A percentile compares a stretch with the other conserved stretches of the same genome.
Evolutionary conservation across 2,797 vertebrate species (phyloP).

Genomic region (Valencia hispanica): DNA sequence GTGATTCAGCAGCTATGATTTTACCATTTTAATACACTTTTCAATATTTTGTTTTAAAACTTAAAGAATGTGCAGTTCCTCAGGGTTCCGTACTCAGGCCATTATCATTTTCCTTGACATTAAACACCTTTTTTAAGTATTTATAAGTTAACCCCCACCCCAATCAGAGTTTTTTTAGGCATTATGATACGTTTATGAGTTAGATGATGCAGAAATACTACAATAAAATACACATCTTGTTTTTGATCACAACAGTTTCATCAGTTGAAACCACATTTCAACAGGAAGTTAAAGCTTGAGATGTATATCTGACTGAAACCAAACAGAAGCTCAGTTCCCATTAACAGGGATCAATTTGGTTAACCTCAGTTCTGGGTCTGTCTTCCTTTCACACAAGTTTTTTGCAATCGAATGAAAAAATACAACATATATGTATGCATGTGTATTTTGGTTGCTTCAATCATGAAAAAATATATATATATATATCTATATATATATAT

Average conservation of each 20-base stretch:
- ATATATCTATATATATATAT: too few species aligned
- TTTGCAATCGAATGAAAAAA: neutral
- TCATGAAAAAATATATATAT: too few species aligned
- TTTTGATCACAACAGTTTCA: neutral
- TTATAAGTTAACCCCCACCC: neutral
- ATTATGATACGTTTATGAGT: neutral
- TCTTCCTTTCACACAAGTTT: neutral
- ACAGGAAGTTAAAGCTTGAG: constrained; percentile 20
- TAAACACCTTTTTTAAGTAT: neutral
- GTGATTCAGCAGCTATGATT: too few species aligned
- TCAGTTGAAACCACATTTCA: constrained; percentile 53
- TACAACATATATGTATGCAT: too few species aligned
- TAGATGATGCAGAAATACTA: neutral
- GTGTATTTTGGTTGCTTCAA: too few species aligned
- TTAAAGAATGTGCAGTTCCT: too few species aligned
- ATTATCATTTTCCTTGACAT: neutral
- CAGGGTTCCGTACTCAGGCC: too few species aligned
- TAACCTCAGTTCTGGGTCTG: neutral
- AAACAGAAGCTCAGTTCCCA: constrained; percentile 17
- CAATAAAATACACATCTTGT: neutral
- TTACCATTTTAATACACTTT: too few species aligned
- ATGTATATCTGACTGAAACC: constrained; percentile 15
- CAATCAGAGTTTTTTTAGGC: neutral
- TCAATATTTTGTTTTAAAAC: too few species aligned
- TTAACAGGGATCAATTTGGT: constrained; percentile 5